Evolutionary conservation across 2,113 vertebrate species (phyloP), one percentile per base, ranked within the genome.

Genomic region (Eudyptes chrysolophus): DNA sequence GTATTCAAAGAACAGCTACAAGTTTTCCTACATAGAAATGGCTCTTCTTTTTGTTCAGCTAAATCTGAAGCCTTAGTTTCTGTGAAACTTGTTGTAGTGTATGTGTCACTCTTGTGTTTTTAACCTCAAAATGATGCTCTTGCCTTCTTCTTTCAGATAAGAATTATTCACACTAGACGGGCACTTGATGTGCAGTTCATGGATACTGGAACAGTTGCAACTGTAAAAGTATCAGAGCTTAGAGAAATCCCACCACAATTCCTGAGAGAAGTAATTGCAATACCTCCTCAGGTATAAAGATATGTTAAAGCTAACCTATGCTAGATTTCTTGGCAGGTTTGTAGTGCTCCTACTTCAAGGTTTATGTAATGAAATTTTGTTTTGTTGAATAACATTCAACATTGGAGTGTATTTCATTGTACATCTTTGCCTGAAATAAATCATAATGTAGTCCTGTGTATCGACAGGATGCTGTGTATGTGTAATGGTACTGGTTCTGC

Each of bases 211-310:
- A 96, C 98, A 13, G 90, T 98, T 61, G 98, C 98, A 68, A 99
- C 99, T 40, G 98, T 99, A 18, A 99, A 99, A 97, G 98, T 99
- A 54, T 99, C 98, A 7, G 99, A 99, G 42, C 99, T 99, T 62
- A 97, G 98, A 97, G 99, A 99, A 97, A 98, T 99, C 69, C 99
- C 99, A 7, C 93, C 98, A 14, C 93, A 95, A 5, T 98, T 99
- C 91, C 94, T 99, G 36, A 98, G 97, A 90, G 99, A 99, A 89
- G 95, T 99, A 49, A 95, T 98, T 77, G 86, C 98, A 66, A 98
- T 99, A 69, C 99, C 99, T 54, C 98, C 99, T 90, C 99, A 99
- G 99, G 99, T 99, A 97, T 79, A 24, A 32, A 72, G 24, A 55
- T 14, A 7, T 38, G 8, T 77, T 80, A 48, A 74, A 54, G 36